phyloP scores from a whole-genome alignment of 53 echinoderm and acorn worm genomes.

The Actinopyga echinites region DNA sequence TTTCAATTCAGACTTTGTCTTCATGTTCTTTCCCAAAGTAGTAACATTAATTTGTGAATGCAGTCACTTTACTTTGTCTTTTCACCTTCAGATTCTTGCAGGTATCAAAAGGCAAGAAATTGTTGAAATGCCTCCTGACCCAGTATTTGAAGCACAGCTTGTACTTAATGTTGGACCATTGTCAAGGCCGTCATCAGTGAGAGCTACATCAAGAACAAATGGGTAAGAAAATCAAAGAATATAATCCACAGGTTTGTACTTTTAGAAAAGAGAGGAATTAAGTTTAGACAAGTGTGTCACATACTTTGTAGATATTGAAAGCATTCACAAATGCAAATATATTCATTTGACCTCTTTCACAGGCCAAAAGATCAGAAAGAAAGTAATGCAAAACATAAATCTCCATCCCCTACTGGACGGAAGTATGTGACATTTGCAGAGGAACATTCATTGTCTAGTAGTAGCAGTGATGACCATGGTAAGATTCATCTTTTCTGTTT shows the following conservation, averaged over 20 bases:
- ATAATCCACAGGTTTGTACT: neutral
- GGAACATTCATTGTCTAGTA: conserved; percentile 38
- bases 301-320: neutral
- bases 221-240: neutral
- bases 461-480: conserved; percentile 10
- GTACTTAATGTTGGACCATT: conserved; percentile 82
- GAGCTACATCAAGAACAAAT: neutral
- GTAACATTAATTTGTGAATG: no score
- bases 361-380: conserved; percentile 26
- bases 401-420: conserved; percentile 30
- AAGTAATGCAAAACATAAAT: neutral
- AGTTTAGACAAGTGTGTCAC: neutral
- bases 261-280: neutral
- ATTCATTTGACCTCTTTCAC: neutral
- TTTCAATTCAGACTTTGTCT: no score
- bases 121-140: conserved; percentile 98
- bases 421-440: conserved; percentile 90
- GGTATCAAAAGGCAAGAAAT: conserved; percentile 91
- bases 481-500: neutral
- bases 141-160: conserved; percentile 89
- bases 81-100: conserved; percentile 68
- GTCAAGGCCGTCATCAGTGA: conserved; percentile 31
- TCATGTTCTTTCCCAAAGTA: no score
- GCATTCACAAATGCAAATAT: neutral
- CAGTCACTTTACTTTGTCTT: neutral